phyloP scores from a whole-genome alignment of 2,113 vertebrate species.

The Nasalis larvatus region DNA sequence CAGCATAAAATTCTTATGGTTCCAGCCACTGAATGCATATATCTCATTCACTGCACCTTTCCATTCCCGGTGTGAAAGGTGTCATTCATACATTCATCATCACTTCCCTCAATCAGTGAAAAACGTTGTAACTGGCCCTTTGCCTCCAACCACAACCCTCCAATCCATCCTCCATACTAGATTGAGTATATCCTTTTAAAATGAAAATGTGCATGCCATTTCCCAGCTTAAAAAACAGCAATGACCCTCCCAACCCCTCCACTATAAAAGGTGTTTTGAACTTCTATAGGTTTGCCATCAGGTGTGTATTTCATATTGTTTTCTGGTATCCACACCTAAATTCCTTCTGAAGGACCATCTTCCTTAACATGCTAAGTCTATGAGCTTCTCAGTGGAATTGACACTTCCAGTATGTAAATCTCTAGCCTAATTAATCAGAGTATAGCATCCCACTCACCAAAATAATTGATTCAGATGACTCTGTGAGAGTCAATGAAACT shows the following conservation, averaged over 20 bases:
- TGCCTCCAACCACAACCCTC: neutral
- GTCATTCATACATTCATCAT: neutral
- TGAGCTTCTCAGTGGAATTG: neutral
- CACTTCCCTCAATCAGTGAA: neutral
- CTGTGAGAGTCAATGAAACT: neutral
- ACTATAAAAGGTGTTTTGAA: neutral
- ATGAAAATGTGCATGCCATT: neutral
- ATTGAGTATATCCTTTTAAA: neutral
- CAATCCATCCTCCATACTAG: too few relatives aligned
- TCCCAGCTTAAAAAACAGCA: neutral
- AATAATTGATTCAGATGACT: neutral
- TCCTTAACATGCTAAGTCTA: neutral
- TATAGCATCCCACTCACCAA: neutral
- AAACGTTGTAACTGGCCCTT: neutral
- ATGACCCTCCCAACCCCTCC: neutral
- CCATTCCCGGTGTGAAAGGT: neutral
- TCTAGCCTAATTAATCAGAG: neutral
- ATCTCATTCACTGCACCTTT: neutral
- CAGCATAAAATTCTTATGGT: neutral
- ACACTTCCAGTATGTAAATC: neutral
- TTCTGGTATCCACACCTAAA: neutral
- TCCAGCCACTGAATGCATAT: neutral
- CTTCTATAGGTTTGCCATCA: neutral
- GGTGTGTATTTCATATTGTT: neutral
- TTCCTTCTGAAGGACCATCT: neutral